A percentile compares a stretch with the other conserved stretches of the same genome.
Conservation (phyloP, 2,888 invertebrate genomes). For the Oithona nana region DNA sequence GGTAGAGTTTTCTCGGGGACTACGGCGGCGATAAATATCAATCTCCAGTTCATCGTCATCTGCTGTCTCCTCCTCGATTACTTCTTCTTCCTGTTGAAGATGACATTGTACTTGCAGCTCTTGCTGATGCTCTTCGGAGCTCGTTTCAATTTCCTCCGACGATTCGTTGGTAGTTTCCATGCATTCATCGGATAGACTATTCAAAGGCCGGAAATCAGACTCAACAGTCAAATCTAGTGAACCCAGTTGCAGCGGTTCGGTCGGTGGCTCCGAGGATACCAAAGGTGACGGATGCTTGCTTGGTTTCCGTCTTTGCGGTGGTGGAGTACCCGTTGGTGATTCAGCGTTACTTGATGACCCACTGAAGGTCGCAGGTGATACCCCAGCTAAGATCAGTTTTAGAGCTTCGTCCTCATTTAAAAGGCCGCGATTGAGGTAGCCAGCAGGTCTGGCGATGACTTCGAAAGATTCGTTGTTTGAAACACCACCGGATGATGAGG, state of each 20-base stretch:
- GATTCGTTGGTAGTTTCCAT: neutral
- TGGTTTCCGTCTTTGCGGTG: neutral
- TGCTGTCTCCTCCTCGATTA: neutral
- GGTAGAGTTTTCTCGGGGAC: too few species aligned
- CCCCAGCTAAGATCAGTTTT: conserved; percentile 39
- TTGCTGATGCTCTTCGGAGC: neutral
- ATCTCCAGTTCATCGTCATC: neutral
- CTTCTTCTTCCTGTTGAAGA: neutral
- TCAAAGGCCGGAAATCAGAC: neutral
- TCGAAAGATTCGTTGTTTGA: neutral
- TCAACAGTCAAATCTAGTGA: neutral
- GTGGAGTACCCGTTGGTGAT: neutral
- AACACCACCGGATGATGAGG: neutral
- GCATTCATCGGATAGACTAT: too few species aligned
- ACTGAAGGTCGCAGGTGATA: neutral
- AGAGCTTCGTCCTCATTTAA: conserved; percentile 51
- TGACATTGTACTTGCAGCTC: neutral
- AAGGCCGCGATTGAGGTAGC: conserved; percentile 15
- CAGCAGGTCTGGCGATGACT: neutral
- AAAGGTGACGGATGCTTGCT: neutral
- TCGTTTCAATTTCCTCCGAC: neutral
- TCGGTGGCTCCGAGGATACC: neutral
- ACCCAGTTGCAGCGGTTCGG: neutral
- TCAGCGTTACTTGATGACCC: neutral
- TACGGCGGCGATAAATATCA: neutral